Conservation (phyloP, 2,888 invertebrate species). For the Megaustenia siamemsis region DNA sequence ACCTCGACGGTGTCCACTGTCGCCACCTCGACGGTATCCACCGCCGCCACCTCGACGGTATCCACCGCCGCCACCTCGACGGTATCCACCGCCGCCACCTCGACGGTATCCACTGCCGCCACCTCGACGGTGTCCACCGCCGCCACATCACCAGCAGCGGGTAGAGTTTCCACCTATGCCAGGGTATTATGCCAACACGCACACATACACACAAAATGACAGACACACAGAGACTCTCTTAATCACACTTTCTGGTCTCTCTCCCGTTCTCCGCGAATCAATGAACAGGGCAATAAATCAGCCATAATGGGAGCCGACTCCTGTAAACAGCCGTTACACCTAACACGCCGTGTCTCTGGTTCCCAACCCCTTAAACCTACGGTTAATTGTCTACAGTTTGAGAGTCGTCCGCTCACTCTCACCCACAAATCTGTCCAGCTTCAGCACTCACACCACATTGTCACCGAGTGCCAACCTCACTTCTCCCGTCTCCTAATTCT, state of each 20-base stretch:
- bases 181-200: no score
- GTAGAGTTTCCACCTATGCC: no score
- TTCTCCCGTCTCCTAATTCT: not conserved
- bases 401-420: not conserved
- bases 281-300: not conserved
- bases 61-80: no score
- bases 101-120: no score
- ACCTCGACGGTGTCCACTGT: no score
- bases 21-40: no score
- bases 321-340: not conserved
- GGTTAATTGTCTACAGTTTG: not conserved
- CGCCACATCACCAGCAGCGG: no score
- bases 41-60: no score
- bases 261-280: not conserved
- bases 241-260: not conserved
- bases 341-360: not conserved
- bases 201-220: no score
- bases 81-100: no score
- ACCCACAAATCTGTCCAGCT: not conserved
- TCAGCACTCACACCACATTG: not conserved
- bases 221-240: no score
- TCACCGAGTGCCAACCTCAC: not conserved
- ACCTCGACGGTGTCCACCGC: no score
- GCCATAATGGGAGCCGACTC: not conserved
- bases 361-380: not conserved